Evolutionary conservation across 1,140 invertebrate species (phyloP).

Genomic region (Monochamus saltuarius): DNA sequence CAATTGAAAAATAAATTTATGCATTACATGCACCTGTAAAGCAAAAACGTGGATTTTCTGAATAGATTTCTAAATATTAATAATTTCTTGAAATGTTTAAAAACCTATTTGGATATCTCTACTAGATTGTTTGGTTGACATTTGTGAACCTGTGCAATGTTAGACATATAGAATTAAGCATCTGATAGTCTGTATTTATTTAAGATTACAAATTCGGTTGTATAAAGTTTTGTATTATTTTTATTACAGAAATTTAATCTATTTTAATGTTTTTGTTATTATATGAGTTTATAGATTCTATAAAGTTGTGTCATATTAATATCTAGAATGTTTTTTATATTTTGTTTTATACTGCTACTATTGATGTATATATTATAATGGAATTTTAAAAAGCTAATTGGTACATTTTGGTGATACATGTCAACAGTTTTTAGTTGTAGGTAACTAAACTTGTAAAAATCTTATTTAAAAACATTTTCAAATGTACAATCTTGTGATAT

Average conservation of each 20-base stretch:
- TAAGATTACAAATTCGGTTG: background rate
- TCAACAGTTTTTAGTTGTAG: slow-evolving; percentile 30
- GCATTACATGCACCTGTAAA: too few species aligned
- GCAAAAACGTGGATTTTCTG: too few species aligned
- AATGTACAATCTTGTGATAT: background rate
- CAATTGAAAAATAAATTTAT: too few species aligned
- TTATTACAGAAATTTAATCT: too few species aligned
- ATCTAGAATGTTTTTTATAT: slow-evolving; percentile 33
- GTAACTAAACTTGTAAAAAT: slow-evolving; percentile 14
- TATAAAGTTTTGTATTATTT: too few species aligned
- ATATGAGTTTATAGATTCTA: too few species aligned
- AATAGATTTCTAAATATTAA: too few species aligned
- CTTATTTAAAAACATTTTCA: slow-evolving; percentile 7
- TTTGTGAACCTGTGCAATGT: too few species aligned
- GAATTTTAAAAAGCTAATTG: slow-evolving; percentile 30
- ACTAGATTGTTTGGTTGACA: background rate
- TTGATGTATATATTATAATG: slow-evolving; percentile 33
- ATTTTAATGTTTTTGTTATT: too few species aligned
- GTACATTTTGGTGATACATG: slow-evolving; percentile 35
- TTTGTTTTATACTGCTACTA: slow-evolving; percentile 32
- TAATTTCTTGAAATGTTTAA: background rate
- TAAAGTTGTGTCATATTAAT: slow-evolving; percentile 13
- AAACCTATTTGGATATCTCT: background rate
- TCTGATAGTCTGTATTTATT: background rate
- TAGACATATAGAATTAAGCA: too few species aligned